Base-by-base conservation (phyloP, 1,140 invertebrate genomes). In the Tenebrio molitor region DNA sequence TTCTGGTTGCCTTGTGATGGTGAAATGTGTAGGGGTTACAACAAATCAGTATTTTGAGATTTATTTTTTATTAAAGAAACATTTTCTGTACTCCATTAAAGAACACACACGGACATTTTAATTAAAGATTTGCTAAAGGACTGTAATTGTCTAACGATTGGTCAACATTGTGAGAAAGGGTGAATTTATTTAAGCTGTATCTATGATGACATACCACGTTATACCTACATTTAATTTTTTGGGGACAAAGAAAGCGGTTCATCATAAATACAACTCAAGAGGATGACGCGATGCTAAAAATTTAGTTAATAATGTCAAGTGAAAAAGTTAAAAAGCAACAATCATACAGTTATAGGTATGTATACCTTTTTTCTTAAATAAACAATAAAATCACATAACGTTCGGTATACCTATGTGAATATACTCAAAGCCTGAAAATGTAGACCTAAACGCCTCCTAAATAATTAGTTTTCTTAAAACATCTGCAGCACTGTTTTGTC, bases 41-140 rank as follows among this genome's bases (percentile, higher is more conserved):
- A 39, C 5, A 39, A 39, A 39, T 29, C 17, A 16, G 19, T 29
- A 29, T 5, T 73, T 36, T 21, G 39, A 41, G 16, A 34, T 33
- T 36, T 15, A 72, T 73, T 80, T 80, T 80, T 80, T 80, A 82
- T 78, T 82, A 82, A 80, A 80, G 78, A 81, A 80, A 79, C 77
- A 77, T 80, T 78, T 76, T 79, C 73, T 78, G 72, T 79, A 77
- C 78, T 80, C 78, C 78, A 80, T 79, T 76, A 77, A 58, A 80
- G 75, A 79, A 80, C 80, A 81, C 80, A 81, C 78, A 80, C 77
- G 77, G 73, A 78, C 79, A 76, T 75, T 75, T 76, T 62, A 46
- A 73, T 75, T 67, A 75, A 72, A 77, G 33, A 76, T 79, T 79
- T 76, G 75, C 77, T 79, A 78, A 76, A 76, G 69, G 72, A 78